Evolutionary conservation across 2,113 vertebrate species (phyloP).

Genomic region (Rhodinocichla rosea): DNA sequence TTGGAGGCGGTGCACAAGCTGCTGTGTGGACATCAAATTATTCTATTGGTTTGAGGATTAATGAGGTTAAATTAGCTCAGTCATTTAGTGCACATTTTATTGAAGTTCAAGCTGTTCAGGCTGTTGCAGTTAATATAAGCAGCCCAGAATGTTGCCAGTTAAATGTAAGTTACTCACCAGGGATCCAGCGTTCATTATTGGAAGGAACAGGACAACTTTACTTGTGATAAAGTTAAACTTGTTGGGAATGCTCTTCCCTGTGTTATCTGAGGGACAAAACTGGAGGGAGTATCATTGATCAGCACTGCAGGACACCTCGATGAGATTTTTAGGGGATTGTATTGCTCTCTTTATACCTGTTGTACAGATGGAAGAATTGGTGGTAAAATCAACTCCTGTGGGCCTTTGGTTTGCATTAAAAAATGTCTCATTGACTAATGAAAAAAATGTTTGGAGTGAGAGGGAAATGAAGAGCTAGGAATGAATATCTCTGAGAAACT

Average conservation of each 20-base stretch:
- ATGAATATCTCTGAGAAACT: not conserved
- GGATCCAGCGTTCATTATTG: constrained; percentile 65
- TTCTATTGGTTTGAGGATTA: constrained; percentile 72
- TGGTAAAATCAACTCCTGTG: not conserved
- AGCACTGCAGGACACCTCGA: rapidly evolving
- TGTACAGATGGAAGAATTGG: not conserved
- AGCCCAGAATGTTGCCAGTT: constrained; percentile 72
- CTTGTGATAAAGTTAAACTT: constrained; percentile 32
- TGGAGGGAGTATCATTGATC: not conserved
- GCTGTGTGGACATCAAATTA: constrained; percentile 52
- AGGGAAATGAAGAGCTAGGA: not conserved
- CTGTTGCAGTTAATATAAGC: constrained; percentile 64
- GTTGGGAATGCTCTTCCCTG: not conserved
- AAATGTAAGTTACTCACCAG: constrained; percentile 72
- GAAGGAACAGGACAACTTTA: constrained; percentile 53
- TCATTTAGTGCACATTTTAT: constrained; percentile 71
- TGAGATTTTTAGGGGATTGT: not conserved
- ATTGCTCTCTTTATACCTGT: not conserved
- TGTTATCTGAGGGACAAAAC: not conserved
- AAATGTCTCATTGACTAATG: not conserved
- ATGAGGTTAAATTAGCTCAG: constrained; percentile 76
- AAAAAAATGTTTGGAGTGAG: not conserved
- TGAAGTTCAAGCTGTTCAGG: constrained; percentile 76
- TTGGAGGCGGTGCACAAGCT: constrained; percentile 38
- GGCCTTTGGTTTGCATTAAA: not conserved